Conservation (phyloP, 2,797 vertebrate species). For the Microctenopoma lineatum region DNA sequence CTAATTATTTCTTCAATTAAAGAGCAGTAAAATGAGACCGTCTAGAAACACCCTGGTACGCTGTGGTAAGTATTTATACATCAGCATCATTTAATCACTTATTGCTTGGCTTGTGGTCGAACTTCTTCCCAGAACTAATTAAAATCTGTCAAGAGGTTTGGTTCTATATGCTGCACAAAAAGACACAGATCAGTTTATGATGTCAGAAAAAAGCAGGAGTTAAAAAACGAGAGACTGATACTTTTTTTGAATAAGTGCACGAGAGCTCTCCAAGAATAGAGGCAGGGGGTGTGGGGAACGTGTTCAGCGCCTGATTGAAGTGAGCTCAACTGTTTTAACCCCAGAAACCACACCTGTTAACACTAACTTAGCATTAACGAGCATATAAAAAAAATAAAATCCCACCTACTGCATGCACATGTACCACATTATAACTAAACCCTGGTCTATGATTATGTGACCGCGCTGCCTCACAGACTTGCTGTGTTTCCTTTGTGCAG, state of each 20-base stretch:
- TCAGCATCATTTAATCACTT: background rate
- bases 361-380: slow-evolving; percentile 5
- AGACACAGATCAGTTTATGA: background rate
- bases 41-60: background rate
- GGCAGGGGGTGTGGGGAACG: background rate
- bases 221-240: slow-evolving; percentile 2
- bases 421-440: slow-evolving; percentile 3
- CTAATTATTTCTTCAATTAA: background rate
- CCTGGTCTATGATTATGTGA: slow-evolving; percentile 30
- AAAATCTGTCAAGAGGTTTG: slow-evolving; percentile 4
- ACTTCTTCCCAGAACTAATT: slow-evolving; percentile 12
- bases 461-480: slow-evolving; percentile 10
- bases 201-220: background rate
- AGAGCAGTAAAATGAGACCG: background rate
- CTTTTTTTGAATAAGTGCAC: background rate
- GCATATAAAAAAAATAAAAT: slow-evolving; percentile 22
- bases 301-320: slow-evolving; percentile 36
- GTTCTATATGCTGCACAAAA: no score
- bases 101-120: slow-evolving; percentile 1
- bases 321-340: slow-evolving; percentile 23
- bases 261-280: slow-evolving; percentile 8
- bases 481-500: slow-evolving; percentile 27
- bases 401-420: slow-evolving; percentile 18
- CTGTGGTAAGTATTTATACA: background rate
- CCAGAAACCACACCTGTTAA: slow-evolving; percentile 22